Conservation (phyloP, 2,888 invertebrate species). For the Lithophane socia region DNA sequence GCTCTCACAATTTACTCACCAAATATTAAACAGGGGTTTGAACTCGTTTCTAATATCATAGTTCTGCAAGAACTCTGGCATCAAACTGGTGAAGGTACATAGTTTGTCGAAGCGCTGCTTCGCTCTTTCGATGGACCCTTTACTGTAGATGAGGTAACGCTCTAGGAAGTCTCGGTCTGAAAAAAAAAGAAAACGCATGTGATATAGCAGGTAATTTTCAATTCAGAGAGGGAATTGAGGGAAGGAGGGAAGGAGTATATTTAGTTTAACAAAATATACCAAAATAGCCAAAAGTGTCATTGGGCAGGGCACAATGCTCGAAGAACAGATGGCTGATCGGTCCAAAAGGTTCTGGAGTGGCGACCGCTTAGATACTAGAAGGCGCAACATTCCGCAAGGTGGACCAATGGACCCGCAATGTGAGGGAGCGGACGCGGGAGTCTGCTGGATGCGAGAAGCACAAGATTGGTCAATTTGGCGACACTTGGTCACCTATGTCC, state of each 20-base stretch:
- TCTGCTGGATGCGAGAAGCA: not conserved
- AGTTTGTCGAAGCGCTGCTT: slow-evolving; percentile 73
- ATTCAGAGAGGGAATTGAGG: no score
- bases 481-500: not conserved
- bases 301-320: no score
- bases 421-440: no score
- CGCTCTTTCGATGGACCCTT: slow-evolving; percentile 71
- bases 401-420: no score
- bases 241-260: no score
- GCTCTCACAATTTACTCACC: slow-evolving; percentile 17
- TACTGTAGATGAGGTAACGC: slow-evolving; percentile 61
- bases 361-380: not conserved
- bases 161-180: slow-evolving; percentile 58
- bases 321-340: not conserved
- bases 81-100: slow-evolving; percentile 71
- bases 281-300: not conserved
- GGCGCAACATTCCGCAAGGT: not conserved
- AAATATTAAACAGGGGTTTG: slow-evolving; percentile 18
- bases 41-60: slow-evolving; percentile 54
- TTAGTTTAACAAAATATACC: not conserved
- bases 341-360: not conserved
- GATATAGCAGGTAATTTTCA: not conserved
- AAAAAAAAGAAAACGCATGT: not conserved
- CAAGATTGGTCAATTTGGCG: not conserved
- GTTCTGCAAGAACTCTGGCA: slow-evolving; percentile 68